Conservation (phyloP, 2,113 vertebrate species). For the Antigone vipio region DNA sequence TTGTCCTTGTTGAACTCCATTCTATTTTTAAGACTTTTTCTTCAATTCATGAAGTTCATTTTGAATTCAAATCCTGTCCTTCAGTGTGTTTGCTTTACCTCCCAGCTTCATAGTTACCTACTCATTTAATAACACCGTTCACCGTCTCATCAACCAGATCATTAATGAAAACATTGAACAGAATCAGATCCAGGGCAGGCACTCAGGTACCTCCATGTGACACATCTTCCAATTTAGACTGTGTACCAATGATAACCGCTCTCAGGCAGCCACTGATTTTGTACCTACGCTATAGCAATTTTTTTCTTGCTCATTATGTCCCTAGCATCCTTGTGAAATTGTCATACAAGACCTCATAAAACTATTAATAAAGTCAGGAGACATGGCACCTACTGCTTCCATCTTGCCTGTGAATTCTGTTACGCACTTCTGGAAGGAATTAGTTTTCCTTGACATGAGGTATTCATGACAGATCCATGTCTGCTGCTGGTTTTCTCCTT, state of each 20-base stretch:
- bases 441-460: background rate
- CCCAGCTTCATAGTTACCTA: background rate
- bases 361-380: background rate
- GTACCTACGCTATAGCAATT: fast-evolving
- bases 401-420: background rate
- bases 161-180: background rate
- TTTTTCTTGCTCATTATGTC: background rate
- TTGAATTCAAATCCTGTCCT: background rate
- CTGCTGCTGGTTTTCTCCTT: background rate
- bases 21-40: background rate
- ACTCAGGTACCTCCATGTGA: background rate
- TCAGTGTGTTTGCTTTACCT: background rate
- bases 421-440: background rate
- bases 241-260: background rate
- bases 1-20: background rate
- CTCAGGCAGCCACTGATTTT: background rate
- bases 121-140: background rate
- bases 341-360: background rate
- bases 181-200: background rate
- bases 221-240: background rate
- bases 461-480: background rate
- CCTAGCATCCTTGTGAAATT: background rate
- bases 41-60: background rate
- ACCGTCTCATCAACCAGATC: background rate
- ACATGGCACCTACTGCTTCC: background rate